Percentiles rank a stretch among this genome's conserved stretches.
These are phyloP conservation scores for Dynastes grantii DNA, from an alignment of 2,888 invertebrate species.

Conservation along the genomic window DNA sequence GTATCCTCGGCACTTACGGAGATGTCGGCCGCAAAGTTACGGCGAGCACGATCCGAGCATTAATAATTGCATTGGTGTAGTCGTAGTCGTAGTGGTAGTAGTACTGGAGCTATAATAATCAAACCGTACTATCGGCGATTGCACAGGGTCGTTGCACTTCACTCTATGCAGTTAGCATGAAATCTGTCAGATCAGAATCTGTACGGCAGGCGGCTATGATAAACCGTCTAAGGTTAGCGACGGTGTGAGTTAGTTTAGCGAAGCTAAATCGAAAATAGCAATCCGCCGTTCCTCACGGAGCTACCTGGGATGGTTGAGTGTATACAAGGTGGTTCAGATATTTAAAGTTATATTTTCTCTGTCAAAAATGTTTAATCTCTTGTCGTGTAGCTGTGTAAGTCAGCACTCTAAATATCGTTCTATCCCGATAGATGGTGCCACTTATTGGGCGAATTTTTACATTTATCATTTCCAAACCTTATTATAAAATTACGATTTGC, in stretches of 20 bases:
- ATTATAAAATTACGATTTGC: no score
- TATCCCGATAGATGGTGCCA: no score
- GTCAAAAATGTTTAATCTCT: no score
- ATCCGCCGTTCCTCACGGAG: slow-evolving; percentile 9
- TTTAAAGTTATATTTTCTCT: no score
- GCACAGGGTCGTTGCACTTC: slow-evolving; percentile 55
- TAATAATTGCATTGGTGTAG: slow-evolving; percentile 50
- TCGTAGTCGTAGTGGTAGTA: slow-evolving; percentile 26
- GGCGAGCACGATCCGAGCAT: slow-evolving; percentile 37
- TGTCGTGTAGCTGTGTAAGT: no score
- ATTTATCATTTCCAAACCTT: no score
- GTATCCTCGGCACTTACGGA: not conserved
- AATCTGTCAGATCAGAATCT: slow-evolving; percentile 57
- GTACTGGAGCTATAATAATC: slow-evolving; percentile 51
- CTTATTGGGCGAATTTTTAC: no score
- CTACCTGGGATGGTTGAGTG: not conserved
- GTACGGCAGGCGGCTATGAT: slow-evolving; percentile 57
- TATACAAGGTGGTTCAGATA: no score
- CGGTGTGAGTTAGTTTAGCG: slow-evolving; percentile 50
- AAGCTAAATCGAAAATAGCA: slow-evolving; percentile 52
- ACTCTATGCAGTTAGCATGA: slow-evolving; percentile 55
- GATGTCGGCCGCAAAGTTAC: slow-evolving; percentile 12
- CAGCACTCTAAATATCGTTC: no score
- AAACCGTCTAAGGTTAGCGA: slow-evolving; percentile 45
- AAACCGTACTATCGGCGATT: slow-evolving; percentile 53